These are phyloP conservation scores for Diadophis punctatus DNA, from an alignment of 2,113 vertebrate genomes.

Conservation along the genomic window DNA sequence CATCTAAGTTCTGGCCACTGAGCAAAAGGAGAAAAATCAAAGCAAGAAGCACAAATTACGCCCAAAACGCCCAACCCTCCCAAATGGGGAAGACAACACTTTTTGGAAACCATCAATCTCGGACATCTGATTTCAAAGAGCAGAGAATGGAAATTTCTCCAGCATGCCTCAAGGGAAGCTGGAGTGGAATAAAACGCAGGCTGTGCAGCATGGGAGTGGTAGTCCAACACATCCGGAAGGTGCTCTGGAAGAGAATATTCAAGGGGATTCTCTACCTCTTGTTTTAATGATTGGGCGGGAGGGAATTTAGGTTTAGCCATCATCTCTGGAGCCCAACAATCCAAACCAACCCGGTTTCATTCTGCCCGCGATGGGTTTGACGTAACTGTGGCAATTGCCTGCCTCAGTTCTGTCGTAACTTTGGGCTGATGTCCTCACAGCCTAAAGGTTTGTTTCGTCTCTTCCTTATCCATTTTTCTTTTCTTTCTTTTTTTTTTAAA, in stretches of 20 bases:
- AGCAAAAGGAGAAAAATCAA: background rate
- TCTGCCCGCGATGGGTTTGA: background rate
- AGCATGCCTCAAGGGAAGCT: background rate
- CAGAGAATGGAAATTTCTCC: background rate
- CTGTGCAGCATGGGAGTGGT: background rate
- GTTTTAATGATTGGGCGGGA: background rate
- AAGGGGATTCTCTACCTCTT: background rate
- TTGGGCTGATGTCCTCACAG: slow-evolving; percentile 22
- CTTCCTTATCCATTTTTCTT: slow-evolving; percentile 23
- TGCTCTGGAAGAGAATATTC: background rate
- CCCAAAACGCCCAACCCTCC: background rate
- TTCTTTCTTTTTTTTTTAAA: background rate
- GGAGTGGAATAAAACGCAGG: background rate
- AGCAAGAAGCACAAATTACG: background rate
- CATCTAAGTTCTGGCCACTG: background rate
- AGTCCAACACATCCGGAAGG: background rate
- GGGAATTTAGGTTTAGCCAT: background rate
- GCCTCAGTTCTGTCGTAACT: slow-evolving; percentile 36
- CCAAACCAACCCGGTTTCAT: background rate
- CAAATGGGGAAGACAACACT: background rate
- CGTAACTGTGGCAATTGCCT: rapidly evolving
- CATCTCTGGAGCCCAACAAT: background rate
- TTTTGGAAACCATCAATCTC: too few relatives aligned
- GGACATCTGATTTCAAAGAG: background rate
- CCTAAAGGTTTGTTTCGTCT: background rate